phyloP scores from a whole-genome alignment of 2,113 vertebrate species.

The Scophthalmus maximus region DNA sequence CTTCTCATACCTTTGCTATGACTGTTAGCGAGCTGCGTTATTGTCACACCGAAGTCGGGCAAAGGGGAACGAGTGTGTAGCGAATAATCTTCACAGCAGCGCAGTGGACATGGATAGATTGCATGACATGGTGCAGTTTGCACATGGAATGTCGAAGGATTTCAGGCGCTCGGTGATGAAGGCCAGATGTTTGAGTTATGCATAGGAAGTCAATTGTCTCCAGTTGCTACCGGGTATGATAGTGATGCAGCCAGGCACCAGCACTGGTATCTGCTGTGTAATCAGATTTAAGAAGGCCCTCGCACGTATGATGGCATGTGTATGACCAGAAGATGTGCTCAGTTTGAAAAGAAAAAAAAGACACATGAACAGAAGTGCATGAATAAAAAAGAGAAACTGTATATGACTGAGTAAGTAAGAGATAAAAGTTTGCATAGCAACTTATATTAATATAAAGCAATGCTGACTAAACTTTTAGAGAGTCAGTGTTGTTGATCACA shows the following conservation, averaged over 20 bases:
- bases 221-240: constrained; percentile 58
- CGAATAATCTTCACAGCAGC: constrained; percentile 31
- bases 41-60: neutral
- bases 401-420: too few species aligned
- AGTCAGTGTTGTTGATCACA: constrained; percentile 4
- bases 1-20: neutral
- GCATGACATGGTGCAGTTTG: constrained; percentile 67
- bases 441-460: constrained; percentile 31
- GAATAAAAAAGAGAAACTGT: constrained; percentile 47
- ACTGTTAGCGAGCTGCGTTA: neutral
- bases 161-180: constrained; percentile 59
- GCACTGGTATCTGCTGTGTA: constrained; percentile 36
- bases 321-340: constrained; percentile 21
- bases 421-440: constrained; percentile 56
- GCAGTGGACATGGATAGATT: constrained; percentile 33
- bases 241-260: constrained; percentile 45
- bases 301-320: constrained; percentile 28
- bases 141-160: constrained; percentile 63
- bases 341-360: constrained; percentile 8
- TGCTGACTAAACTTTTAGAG: too few species aligned
- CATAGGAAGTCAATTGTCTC: constrained; percentile 62
- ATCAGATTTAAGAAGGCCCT: constrained; percentile 42
- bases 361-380: constrained; percentile 41
- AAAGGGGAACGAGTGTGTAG: neutral
- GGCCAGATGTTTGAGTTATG: constrained; percentile 73